phyloP scores from a whole-genome alignment of 53 echinoderm and acorn worm genomes.

The Zoroaster sp. region DNA sequence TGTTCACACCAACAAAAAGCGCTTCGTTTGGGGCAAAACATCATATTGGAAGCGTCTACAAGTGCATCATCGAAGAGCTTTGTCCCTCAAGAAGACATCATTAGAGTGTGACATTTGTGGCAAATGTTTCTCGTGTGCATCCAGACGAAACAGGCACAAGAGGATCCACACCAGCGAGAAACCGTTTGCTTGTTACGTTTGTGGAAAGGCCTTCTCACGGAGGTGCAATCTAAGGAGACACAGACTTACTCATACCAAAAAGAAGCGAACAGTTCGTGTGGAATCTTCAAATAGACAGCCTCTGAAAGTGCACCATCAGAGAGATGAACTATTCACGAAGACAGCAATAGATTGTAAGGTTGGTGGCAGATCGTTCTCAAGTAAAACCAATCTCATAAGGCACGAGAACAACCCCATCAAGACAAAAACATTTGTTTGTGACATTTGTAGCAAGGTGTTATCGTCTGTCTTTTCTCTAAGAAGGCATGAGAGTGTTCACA shows the following conservation, averaged over 20 bases:
- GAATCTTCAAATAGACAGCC: too few species aligned
- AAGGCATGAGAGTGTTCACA: constrained; percentile 13
- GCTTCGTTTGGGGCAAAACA: too few species aligned
- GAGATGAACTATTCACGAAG: too few species aligned
- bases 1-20: too few species aligned
- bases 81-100: background rate
- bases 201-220: background rate
- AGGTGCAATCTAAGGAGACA: background rate
- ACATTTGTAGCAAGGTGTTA: constrained; percentile 8
- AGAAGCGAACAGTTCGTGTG: too few species aligned
- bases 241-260: background rate
- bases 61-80: background rate
- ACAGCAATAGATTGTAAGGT: background rate
- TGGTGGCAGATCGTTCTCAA: constrained; percentile 25
- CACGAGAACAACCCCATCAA: background rate
- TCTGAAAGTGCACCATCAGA: too few species aligned
- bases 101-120: background rate
- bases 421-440: constrained; percentile 10
- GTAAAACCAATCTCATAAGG: background rate
- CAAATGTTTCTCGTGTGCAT: background rate
- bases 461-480: background rate
- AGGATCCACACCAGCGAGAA: background rate
- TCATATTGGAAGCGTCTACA: background rate
- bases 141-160: background rate
- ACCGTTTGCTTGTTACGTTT: background rate